These are phyloP conservation scores for Anas platyrhynchos DNA, from an alignment of 2,113 vertebrate species.

Conservation along the genomic window DNA sequence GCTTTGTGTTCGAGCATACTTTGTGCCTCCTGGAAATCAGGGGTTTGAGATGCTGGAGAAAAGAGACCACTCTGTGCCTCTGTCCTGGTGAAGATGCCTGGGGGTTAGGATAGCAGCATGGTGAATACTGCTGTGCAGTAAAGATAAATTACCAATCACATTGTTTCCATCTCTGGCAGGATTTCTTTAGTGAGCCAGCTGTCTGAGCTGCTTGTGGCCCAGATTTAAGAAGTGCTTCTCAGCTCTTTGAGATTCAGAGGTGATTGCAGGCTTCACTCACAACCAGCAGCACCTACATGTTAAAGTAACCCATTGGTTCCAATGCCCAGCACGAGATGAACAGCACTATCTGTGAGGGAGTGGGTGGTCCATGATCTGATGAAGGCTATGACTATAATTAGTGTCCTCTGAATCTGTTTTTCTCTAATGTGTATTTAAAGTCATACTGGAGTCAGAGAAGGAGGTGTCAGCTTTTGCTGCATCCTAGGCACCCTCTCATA, in stretches of 20 bases:
- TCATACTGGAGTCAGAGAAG: not conserved
- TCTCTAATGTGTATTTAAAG: not conserved
- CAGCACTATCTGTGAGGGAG: not conserved
- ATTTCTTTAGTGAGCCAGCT: not conserved
- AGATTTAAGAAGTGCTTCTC: not conserved
- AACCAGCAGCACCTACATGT: accelerated
- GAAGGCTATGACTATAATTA: not conserved
- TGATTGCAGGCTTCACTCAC: not conserved
- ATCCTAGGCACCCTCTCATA: not conserved
- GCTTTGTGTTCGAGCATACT: not conserved
- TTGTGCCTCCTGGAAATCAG: not conserved
- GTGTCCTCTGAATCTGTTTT: not conserved
- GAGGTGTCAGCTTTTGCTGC: not conserved
- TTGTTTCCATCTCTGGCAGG: not conserved
- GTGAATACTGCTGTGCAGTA: not conserved
- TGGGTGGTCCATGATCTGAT: not conserved
- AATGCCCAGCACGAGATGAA: not conserved
- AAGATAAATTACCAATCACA: not conserved
- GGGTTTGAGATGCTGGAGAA: not conserved
- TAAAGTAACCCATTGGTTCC: not conserved
- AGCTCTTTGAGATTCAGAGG: not conserved
- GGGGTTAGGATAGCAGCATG: not conserved
- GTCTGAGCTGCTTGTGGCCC: not conserved
- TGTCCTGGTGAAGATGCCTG: not conserved
- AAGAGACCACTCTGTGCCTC: not conserved